Evolutionary conservation across 2,888 invertebrate species (phyloP).

Genomic region (Megaustenia siamemsis): DNA sequence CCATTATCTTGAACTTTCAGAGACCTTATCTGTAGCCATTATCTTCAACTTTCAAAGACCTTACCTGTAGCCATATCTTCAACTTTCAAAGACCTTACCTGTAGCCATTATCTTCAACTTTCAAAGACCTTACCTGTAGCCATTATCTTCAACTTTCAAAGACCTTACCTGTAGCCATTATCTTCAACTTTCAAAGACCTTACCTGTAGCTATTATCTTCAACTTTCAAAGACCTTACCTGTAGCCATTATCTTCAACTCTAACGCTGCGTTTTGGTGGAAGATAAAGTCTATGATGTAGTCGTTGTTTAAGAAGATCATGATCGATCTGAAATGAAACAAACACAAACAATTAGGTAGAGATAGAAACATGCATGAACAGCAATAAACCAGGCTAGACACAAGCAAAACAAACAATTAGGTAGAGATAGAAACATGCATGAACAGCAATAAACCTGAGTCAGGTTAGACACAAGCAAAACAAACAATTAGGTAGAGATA

Average conservation of each 20-base stretch:
- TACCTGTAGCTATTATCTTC: not conserved
- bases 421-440: too few species aligned
- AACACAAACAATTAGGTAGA: not conserved
- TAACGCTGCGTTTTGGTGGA: not conserved
- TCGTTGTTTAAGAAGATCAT: not conserved
- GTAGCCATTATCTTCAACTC: not conserved
- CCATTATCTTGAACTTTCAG: not conserved
- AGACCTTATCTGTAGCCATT: not conserved
- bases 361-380: too few species aligned
- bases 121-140: slow-evolving; percentile 12
- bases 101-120: not conserved
- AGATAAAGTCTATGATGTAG: slow-evolving; percentile 3
- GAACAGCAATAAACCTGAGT: too few species aligned
- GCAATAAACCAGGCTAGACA: too few species aligned
- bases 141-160: not conserved
- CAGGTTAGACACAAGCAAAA: too few species aligned
- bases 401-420: too few species aligned
- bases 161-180: not conserved
- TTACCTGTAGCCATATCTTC: not conserved
- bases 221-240: not conserved
- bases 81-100: too few species aligned
- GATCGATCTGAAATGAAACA: not conserved
- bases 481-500: too few species aligned
- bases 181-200: too few species aligned
- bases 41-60: too few species aligned